Evolutionary conservation across 2,797 vertebrate genomes (phyloP), one percentile per base, ranked within the genome.

Genomic region (Periophthalmus magnuspinnatus): DNA sequence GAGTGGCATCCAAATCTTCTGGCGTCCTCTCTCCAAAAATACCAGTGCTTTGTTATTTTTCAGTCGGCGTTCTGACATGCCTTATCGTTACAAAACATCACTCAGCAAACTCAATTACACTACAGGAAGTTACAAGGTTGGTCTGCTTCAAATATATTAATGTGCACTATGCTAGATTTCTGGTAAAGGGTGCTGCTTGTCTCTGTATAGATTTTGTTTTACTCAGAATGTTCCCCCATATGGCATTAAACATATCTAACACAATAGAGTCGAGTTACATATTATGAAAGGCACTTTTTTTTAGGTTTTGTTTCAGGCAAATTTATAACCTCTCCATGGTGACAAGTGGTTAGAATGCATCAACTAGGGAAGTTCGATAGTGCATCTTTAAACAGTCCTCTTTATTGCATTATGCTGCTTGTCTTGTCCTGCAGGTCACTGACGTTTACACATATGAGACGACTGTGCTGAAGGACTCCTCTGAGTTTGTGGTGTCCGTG

Each of bases 11-110:
- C 92, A 99, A 34, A 96, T 98, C 74, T 98, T 89, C 77, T 80
- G 92, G 92, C 93, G 96, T 24, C 93, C 94, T 0, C 90, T 98
- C 76, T 93, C 93, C 0, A 65, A 63, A 0, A 84, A 84, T 0
- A 82, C 94, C 55, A 95, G 92, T 0, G 89, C 95, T 8, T 77
- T 99, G 0, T 94, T 96, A 34, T 98, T 98, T 93, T 95, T 98
- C 92, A 98, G 96, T 82, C 91, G 94, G 10, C 94, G 97, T 2
- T 87, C 67, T 0, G 97, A 98, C 67, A 95, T 95, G 95, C 97
- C 97, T 0, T 96, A 93, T 55, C 89, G 5, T 77, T 99, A 96
- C 87, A 85, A 52, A n/a, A 94, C 91, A 0, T 94, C 93, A 70
- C 94, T 99, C 6, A 81, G 74, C 36, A 86, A 82, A 47, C 94